Percentiles rank a stretch among this genome's conserved stretches.
Evolutionary conservation across 2,113 vertebrate species (phyloP).

Genomic region (Petromus typicus): DNA sequence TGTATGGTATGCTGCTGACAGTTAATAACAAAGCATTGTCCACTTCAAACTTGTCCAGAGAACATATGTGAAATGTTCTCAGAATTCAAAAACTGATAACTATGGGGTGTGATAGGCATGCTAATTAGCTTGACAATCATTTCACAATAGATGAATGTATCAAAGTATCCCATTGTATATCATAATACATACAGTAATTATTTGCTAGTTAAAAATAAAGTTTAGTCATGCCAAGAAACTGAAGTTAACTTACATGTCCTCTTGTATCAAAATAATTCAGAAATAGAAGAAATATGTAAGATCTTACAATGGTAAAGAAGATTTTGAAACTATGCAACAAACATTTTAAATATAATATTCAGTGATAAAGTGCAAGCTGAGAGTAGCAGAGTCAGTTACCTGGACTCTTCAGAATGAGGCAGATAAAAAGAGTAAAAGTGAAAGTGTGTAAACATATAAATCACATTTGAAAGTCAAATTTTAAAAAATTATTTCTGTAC

Average conservation of each 20-base stretch:
- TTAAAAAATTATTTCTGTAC: neutral
- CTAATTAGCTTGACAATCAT: neutral
- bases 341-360: neutral
- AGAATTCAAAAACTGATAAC: neutral
- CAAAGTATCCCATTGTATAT: neutral
- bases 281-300: slow-evolving; percentile 11
- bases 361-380: neutral
- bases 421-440: neutral
- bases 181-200: neutral
- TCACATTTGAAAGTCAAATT: slow-evolving; percentile 1
- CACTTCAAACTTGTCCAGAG: neutral
- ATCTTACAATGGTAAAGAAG: neutral
- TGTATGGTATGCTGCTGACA: neutral
- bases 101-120: neutral
- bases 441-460: slow-evolving; percentile 27
- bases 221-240: neutral
- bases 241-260: neutral
- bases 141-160: neutral
- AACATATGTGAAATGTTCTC: neutral
- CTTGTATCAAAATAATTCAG: neutral
- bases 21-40: neutral
- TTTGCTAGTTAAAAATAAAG: neutral
- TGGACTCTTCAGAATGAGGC: neutral
- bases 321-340: neutral
- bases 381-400: neutral